Evolutionary conservation across 2,113 vertebrate genomes (phyloP).

Genomic region (Gymnocephalus cernua): DNA sequence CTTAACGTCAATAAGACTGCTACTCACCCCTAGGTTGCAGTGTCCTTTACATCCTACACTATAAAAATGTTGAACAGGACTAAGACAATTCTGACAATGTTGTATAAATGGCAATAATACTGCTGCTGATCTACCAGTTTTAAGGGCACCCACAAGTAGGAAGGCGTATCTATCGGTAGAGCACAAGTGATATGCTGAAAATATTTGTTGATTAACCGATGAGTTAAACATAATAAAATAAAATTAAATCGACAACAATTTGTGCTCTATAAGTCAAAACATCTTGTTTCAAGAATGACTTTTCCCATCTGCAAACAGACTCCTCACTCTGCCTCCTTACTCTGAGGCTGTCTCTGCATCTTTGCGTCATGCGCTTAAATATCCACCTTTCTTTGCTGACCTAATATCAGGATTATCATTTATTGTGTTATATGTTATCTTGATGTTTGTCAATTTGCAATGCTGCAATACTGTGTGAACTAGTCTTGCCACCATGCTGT

Average conservation of each 20-base stretch:
- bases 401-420: background rate
- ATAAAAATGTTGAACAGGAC: background rate
- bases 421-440: background rate
- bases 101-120: background rate
- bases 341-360: background rate
- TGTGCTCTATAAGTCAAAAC: background rate
- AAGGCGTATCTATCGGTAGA: background rate
- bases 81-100: background rate
- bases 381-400: background rate
- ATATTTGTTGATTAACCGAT: background rate
- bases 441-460: background rate
- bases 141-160: background rate
- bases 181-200: background rate
- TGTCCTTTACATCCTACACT: background rate
- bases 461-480: background rate
- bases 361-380: background rate
- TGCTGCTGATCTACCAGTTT: background rate
- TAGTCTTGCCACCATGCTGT: background rate
- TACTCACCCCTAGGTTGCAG: background rate
- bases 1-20: conserved; percentile 13
- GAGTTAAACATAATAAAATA: background rate
- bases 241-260: background rate
- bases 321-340: background rate
- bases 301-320: background rate
- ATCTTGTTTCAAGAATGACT: background rate